Conservation (phyloP, 1,140 invertebrate genomes). For the Antheraea mylitta region DNA sequence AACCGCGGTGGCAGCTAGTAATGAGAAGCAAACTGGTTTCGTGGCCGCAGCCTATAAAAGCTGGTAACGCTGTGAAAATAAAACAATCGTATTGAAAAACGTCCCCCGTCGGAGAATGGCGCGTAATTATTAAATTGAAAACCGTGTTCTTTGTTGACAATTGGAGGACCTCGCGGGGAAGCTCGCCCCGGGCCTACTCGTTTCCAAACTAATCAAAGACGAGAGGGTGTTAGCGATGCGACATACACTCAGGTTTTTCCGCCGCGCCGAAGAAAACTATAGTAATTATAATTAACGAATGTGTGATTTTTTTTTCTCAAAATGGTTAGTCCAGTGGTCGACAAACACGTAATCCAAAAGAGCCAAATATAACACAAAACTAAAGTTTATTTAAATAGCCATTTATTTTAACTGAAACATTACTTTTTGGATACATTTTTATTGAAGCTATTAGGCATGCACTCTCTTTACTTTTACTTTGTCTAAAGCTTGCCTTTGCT, state of each 20-base stretch:
- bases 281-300: too few relatives aligned
- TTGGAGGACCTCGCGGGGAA: neutral
- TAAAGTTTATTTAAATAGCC: too few relatives aligned
- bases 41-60: conserved; percentile 34
- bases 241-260: neutral
- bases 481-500: too few relatives aligned
- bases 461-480: too few relatives aligned
- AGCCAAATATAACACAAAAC: too few relatives aligned
- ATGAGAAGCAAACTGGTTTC: conserved; percentile 23
- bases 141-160: conserved; percentile 32
- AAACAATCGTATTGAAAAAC: conserved; percentile 72
- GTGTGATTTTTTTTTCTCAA: too few relatives aligned
- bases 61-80: conserved; percentile 55
- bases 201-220: neutral
- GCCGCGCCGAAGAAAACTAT: too few relatives aligned
- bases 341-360: too few relatives aligned
- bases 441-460: too few relatives aligned
- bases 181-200: neutral
- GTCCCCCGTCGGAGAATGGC: conserved; percentile 50
- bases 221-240: neutral
- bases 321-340: too few relatives aligned
- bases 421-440: too few relatives aligned
- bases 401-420: too few relatives aligned
- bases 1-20: neutral
- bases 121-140: conserved; percentile 74